Evolutionary conservation across 2,888 invertebrate species (phyloP), one percentile per base, ranked within the genome.

Genomic region (Xestoiulus laeticollis): DNA sequence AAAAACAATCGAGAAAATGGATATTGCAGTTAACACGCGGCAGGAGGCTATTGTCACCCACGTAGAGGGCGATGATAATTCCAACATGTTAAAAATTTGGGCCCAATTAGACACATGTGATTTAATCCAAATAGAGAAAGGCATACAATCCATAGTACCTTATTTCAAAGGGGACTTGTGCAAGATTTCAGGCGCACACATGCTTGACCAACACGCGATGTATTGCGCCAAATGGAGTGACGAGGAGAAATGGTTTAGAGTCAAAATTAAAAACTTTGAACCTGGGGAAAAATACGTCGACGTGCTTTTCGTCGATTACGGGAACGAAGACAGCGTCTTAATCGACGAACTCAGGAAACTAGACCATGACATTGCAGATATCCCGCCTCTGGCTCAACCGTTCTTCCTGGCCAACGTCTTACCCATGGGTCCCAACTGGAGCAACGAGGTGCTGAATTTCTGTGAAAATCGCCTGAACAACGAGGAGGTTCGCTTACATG

Each of bases 221-320:
- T 78, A 30, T 33, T 87, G 26, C 30, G 87, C 87, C 59, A 19
- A 10, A 14, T 87, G 12, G 8, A 12, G 14, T 1, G 78, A 38
- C 14, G 87, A 87, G 38, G n/a, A 30, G 10, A 87, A 78, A n/a
- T 87, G 87, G 87, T 87, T 78, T 30, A 32, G 87, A 12, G 87
- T n/a, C 1, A 32, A 16, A 22, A 33, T 87, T 19, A n/a, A 32
- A 3, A 33, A 78, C 87, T 5, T 6, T 12, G 14, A 68, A 16
- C 30, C 8, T 10, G 0, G 1, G 0, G 2, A 1, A 14, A 33
- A n/a, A 6, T 44, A 48, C 32, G 3, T 10, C 14, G 59, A 78
- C 30, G 10, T 14, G 59, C 19, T 16, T 16, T 87, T 87, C 43
- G 38, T 87, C 14, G 87, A 87, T 30, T 68, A 68, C 78, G 87